phyloP scores from a whole-genome alignment of 2,888 invertebrate species.

The Brachyopa scutellaris region DNA sequence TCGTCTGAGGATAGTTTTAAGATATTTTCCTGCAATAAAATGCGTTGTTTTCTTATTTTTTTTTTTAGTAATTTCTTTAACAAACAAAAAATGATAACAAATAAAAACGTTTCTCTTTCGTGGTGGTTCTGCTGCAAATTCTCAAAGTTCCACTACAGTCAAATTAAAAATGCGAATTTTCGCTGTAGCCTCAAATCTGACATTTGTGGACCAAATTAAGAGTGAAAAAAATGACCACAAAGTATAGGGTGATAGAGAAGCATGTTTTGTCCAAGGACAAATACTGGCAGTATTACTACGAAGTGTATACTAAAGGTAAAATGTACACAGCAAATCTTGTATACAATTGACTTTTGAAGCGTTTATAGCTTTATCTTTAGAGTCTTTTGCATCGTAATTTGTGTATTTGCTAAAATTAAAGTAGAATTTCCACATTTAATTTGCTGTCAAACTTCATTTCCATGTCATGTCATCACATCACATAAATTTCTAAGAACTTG shows the following conservation, averaged over 20 bases:
- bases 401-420: too few relatives aligned
- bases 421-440: too few relatives aligned
- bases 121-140: conserved; percentile 52
- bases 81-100: conserved; percentile 72
- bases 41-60: conserved; percentile 27
- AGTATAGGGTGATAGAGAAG: conserved; percentile 51
- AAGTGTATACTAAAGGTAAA: too few relatives aligned
- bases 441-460: too few relatives aligned
- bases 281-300: too few relatives aligned
- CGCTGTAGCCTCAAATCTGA: conserved; percentile 52
- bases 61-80: conserved; percentile 40
- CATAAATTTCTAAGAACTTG: background rate
- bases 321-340: too few relatives aligned
- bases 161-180: conserved; percentile 60
- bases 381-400: too few relatives aligned
- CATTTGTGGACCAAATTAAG: conserved; percentile 16
- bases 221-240: background rate
- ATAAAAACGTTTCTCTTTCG: conserved; percentile 51
- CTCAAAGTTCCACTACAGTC: conserved; percentile 48
- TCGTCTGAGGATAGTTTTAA: background rate
- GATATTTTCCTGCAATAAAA: conserved; percentile 14
- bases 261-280: too few relatives aligned
- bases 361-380: too few relatives aligned
- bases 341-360: too few relatives aligned
- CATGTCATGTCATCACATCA: too few relatives aligned